Percentiles rank a stretch among this genome's conserved stretches.
Evolutionary conservation across 2,888 invertebrate species (phyloP).

Genomic region (Pollenia griseotomentosa): DNA sequence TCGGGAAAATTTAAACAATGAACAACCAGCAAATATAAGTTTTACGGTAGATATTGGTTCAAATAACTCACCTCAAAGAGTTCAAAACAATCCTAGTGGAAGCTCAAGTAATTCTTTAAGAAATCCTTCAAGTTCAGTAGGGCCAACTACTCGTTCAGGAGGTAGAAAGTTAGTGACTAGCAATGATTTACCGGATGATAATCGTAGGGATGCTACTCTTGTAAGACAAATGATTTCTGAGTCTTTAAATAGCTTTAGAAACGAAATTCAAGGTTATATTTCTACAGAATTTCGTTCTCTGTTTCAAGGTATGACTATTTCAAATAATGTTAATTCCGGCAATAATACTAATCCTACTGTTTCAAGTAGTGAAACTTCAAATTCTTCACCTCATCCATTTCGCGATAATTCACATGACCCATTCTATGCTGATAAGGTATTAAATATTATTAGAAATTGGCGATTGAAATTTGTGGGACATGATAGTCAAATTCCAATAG

Average conservation of each 20-base stretch:
- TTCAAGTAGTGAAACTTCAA: too few species aligned
- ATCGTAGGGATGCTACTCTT: not conserved
- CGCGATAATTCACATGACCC: not conserved
- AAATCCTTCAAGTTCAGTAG: not conserved
- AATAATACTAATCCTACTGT: not conserved
- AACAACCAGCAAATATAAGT: not conserved
- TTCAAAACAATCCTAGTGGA: not conserved
- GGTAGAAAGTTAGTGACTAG: not conserved
- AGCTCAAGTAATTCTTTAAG: not conserved
- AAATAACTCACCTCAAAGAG: not conserved
- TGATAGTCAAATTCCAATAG: not conserved
- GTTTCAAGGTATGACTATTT: not conserved
- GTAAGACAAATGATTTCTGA: not conserved
- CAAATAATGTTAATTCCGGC: not conserved
- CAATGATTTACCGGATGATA: not conserved
- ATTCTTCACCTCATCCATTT: not conserved
- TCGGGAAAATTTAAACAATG: not conserved
- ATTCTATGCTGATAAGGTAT: not conserved
- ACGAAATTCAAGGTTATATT: conserved; percentile 1
- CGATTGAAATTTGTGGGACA: not conserved
- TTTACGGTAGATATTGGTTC: conserved; percentile 2
- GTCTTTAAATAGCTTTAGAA: not conserved
- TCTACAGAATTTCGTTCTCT: not conserved
- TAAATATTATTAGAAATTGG: not conserved
- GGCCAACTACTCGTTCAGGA: not conserved